These are phyloP conservation scores for Ctenicera cuprea DNA, from an alignment of 2,888 invertebrate genomes.

Conservation along the genomic window DNA sequence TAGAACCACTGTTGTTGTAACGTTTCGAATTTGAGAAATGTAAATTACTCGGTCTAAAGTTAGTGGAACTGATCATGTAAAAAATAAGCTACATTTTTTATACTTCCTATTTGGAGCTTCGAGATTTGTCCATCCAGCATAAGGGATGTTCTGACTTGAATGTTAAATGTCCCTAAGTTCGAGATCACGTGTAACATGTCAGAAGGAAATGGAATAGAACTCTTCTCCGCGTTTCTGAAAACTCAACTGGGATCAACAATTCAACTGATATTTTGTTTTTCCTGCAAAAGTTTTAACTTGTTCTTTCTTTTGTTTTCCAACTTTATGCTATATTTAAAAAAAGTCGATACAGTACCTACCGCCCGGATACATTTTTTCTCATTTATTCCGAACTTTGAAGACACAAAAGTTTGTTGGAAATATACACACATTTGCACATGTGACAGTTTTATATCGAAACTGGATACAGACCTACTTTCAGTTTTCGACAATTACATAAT, in stretches of 20 bases:
- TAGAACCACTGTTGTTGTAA: not conserved
- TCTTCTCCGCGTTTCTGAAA: slow-evolving; percentile 22
- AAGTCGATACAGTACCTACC: not conserved
- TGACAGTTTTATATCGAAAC: too few species aligned
- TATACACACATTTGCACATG: too few species aligned
- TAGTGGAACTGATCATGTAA: slow-evolving; percentile 16
- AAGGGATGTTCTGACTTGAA: slow-evolving; percentile 30
- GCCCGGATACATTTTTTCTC: too few species aligned
- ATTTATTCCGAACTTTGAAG: too few species aligned
- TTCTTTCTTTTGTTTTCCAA: slow-evolving; percentile 6
- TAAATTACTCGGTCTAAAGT: not conserved
- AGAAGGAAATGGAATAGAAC: slow-evolving; percentile 33
- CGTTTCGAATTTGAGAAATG: not conserved
- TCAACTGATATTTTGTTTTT: slow-evolving; percentile 38
- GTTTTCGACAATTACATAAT: too few species aligned
- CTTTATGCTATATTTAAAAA: slow-evolving; percentile 21
- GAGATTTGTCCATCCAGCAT: slow-evolving; percentile 33
- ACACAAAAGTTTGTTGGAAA: too few species aligned
- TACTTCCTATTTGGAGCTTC: slow-evolving; percentile 23
- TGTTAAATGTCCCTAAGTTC: slow-evolving; percentile 28
- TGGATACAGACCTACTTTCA: too few species aligned
- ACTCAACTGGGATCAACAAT: slow-evolving; percentile 46
- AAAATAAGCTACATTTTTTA: slow-evolving; percentile 31
- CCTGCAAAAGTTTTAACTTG: slow-evolving; percentile 27
- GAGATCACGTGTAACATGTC: slow-evolving; percentile 35